Evolutionary conservation across 2,113 vertebrate genomes (phyloP).

Genomic region (Ornithorhynchus anatinus): DNA sequence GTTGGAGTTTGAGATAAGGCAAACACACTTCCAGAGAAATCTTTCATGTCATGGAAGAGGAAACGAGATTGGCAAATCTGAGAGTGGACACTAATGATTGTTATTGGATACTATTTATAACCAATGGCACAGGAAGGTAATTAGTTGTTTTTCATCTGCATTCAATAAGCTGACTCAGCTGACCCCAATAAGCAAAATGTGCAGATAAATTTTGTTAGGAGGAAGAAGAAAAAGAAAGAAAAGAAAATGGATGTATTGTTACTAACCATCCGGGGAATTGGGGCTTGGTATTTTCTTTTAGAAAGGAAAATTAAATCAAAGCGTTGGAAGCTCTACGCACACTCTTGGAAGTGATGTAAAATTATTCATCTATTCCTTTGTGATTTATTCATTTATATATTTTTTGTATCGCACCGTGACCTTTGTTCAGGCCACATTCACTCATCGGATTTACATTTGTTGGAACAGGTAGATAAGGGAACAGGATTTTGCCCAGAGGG

Average conservation of each 20-base stretch:
- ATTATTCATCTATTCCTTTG: neutral
- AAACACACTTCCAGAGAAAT: slow-evolving; percentile 61
- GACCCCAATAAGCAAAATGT: slow-evolving; percentile 39
- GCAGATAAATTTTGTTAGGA: slow-evolving; percentile 24
- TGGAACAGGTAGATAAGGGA: no score
- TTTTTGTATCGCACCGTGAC: no score
- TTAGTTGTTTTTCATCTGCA: slow-evolving; percentile 48
- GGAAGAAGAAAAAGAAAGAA: neutral
- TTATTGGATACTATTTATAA: slow-evolving; percentile 59
- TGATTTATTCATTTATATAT: no score
- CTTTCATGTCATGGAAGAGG: slow-evolving; percentile 63
- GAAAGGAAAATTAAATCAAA: neutral
- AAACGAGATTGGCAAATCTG: slow-evolving; percentile 51
- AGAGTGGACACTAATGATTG: slow-evolving; percentile 42
- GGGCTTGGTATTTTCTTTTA: no score
- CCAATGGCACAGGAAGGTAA: slow-evolving; percentile 57
- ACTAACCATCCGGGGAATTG: no score
- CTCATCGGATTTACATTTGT: no score
- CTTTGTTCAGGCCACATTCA: no score
- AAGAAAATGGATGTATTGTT: neutral
- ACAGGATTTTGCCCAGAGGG: no score
- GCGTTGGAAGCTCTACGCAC: accelerated
- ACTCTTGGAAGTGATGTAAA: neutral
- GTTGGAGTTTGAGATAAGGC: slow-evolving; percentile 39
- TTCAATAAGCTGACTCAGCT: slow-evolving; percentile 21